These are phyloP conservation scores for Microtus oregoni DNA, from an alignment of 2,113 vertebrate genomes.

Conservation along the genomic window DNA sequence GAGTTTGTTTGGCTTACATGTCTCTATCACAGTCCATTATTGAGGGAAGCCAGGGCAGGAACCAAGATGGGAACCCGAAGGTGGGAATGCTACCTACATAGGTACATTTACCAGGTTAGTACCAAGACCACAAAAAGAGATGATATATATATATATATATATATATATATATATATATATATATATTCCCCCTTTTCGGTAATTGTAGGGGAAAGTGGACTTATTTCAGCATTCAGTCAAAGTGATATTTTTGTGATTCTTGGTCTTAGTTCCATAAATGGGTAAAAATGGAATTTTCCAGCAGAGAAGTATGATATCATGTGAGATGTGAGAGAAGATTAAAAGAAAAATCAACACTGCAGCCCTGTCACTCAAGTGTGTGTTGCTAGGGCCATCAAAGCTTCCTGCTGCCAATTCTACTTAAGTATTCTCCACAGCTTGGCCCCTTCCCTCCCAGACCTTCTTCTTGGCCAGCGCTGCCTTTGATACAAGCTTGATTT, in stretches of 20 bases:
- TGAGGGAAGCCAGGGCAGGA: neutral
- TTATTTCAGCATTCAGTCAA: slow-evolving; percentile 47
- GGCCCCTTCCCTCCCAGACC: slow-evolving; percentile 23
- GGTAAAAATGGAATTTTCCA: slow-evolving; percentile 62
- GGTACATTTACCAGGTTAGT: neutral
- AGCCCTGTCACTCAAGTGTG: slow-evolving; percentile 69
- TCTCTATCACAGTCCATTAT: neutral
- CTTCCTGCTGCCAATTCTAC: slow-evolving; percentile 64
- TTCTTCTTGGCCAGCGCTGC: slow-evolving; percentile 19
- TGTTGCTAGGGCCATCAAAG: slow-evolving; percentile 67
- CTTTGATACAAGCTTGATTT: slow-evolving; percentile 53
- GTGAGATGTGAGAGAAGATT: slow-evolving; percentile 72
- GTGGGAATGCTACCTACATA: neutral
- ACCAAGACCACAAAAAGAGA: slow-evolving; percentile 28
- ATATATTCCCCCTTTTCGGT: neutral
- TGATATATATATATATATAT: neutral
- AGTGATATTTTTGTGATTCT: slow-evolving; percentile 59
- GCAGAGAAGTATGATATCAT: slow-evolving; percentile 49
- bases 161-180: too few relatives aligned
- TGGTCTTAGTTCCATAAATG: slow-evolving; percentile 26
- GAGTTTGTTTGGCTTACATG: neutral
- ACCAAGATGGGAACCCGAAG: neutral
- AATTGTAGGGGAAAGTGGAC: slow-evolving; percentile 37
- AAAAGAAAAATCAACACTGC: slow-evolving; percentile 73
- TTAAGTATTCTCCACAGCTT: slow-evolving; percentile 67